These are phyloP conservation scores for Psilopogon haemacephalus DNA, from an alignment of 2,113 vertebrate genomes.

Conservation along the genomic window DNA sequence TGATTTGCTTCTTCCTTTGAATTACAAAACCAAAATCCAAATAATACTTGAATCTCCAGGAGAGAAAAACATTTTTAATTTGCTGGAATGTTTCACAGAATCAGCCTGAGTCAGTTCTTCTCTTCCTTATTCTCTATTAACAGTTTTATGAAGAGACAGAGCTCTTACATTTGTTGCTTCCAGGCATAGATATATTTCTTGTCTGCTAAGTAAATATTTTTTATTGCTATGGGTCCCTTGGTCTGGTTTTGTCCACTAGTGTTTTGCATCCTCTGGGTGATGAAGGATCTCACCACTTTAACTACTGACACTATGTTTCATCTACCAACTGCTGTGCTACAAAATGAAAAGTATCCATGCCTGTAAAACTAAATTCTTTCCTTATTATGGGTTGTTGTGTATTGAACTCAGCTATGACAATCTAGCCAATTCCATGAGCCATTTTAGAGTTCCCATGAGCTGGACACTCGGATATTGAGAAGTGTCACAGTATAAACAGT, in stretches of 20 bases:
- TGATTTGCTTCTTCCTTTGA: not conserved
- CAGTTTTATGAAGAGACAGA: not conserved
- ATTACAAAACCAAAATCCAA: not conserved
- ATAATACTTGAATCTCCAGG: not conserved
- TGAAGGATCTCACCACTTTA: not conserved
- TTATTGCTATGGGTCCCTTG: not conserved
- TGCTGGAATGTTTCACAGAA: not conserved
- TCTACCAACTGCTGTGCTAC: not conserved
- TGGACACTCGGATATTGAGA: not conserved
- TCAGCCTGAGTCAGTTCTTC: not conserved
- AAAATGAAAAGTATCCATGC: not conserved
- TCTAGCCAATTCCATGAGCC: not conserved
- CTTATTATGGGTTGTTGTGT: not conserved
- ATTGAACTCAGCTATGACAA: not conserved
- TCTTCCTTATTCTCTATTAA: not conserved
- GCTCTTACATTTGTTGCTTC: not conserved
- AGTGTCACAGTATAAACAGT: not conserved
- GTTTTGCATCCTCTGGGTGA: not conserved
- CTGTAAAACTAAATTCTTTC: not conserved
- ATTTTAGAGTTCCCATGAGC: not conserved
- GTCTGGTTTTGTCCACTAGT: accelerated
- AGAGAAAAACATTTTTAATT: not conserved
- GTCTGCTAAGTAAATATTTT: not conserved
- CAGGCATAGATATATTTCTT: not conserved
- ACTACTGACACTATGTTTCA: not conserved